Percentiles rank a stretch among this genome's conserved stretches.
Evolutionary conservation across 92 coral and sea anemone genomes (phyloP).

Genomic region (Hydrozoanthus gracilis): DNA sequence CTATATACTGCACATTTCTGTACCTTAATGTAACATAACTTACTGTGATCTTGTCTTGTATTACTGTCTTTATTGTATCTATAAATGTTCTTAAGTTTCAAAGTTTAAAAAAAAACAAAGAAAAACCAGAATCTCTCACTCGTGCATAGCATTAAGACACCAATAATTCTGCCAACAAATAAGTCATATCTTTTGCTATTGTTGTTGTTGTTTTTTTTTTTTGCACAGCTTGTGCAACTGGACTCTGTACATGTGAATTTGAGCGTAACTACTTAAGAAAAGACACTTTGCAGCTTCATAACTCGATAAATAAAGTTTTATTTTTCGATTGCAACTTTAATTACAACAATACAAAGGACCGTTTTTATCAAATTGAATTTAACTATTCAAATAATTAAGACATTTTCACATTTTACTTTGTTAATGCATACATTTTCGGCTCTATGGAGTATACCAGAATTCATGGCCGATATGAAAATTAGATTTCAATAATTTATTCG

Average conservation of each 20-base stretch:
- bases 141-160: slow-evolving; percentile 1
- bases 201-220: not conserved
- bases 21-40: no score
- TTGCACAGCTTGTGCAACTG: not conserved
- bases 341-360: not conserved
- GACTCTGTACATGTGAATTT: not conserved
- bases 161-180: not conserved
- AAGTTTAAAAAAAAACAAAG: not conserved
- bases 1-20: no score
- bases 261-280: not conserved
- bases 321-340: not conserved
- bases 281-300: not conserved
- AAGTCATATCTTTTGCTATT: not conserved
- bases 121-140: not conserved
- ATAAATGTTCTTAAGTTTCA: no score
- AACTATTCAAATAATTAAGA: not conserved
- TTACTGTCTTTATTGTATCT: no score
- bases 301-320: not conserved
- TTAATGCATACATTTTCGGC: not conserved
- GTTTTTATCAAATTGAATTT: not conserved
- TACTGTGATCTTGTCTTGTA: no score
- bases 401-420: not conserved
- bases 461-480: not conserved
- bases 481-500: not conserved
- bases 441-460: not conserved